Percentiles rank a stretch among this genome's conserved stretches.
phyloP scores from a whole-genome alignment of 1,140 invertebrate genomes.

The Odontomachus brunneus region DNA sequence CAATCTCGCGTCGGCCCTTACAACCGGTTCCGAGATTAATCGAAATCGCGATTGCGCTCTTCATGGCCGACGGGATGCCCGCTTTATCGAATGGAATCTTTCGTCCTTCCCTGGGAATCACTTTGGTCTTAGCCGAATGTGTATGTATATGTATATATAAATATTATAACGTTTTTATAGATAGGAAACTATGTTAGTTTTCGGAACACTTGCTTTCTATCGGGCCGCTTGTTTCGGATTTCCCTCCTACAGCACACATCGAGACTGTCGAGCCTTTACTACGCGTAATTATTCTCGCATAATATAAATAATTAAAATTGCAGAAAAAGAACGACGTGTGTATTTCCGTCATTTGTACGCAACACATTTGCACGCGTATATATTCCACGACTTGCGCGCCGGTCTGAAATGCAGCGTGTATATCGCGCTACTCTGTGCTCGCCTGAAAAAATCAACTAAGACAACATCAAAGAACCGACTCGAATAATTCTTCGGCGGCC shows the following conservation, averaged over 20 bases:
- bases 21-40: slow-evolving; percentile 60
- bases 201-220: neutral
- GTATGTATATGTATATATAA: neutral
- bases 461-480: slow-evolving; percentile 48
- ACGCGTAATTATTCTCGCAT: neutral
- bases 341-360: neutral
- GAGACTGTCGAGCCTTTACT: neutral
- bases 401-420: neutral
- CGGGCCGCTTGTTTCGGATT: neutral
- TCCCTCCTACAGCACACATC: neutral
- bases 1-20: slow-evolving; percentile 57
- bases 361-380: no score
- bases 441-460: slow-evolving; percentile 18
- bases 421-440: neutral
- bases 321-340: neutral
- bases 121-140: neutral
- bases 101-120: slow-evolving; percentile 17
- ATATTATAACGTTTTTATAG: neutral
- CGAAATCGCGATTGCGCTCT: slow-evolving; percentile 55
- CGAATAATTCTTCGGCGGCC: slow-evolving; percentile 35
- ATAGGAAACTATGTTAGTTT: slow-evolving; percentile 6
- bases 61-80: slow-evolving; percentile 25
- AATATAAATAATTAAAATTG: slow-evolving; percentile 2
- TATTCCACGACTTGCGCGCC: neutral
- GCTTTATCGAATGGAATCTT: slow-evolving; percentile 43